Base-by-base conservation (phyloP, 2,113 vertebrate species). In the Promerops cafer region DNA sequence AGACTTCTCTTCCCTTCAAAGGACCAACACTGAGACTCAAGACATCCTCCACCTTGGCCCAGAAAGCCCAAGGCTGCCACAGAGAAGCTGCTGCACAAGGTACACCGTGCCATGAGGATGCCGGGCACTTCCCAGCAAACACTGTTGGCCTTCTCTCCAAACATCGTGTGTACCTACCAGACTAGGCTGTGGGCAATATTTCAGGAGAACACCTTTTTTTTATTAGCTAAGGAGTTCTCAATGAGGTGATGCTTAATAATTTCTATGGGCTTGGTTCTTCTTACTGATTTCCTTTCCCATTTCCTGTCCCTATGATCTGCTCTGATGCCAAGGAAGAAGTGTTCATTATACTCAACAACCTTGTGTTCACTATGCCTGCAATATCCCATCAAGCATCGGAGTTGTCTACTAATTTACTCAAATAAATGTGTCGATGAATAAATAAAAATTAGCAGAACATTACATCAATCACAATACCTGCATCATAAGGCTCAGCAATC, bases 21-120 rank as follows among this genome's bases (percentile, higher is more conserved):
- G 27, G 3, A 28, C 16, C 7, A 22, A 52, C 26, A 24, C 16
- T 19, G 21, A 83, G 66, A 56, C 10, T 60, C 22, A 19, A 37
- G 65, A 40, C 27, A 40, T 16, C 5, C 37, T 49, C 37, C 35
- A 4, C 33, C 12, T 3, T 54, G 30, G 37, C 13, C 42, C 37
- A 18, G 0, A 2, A 13, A 60, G 40, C 7, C 45, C 20, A 9
- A 45, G 31, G 45, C 6, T 76, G 76, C 31, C 59, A 33, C 27
- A 40, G 40, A 83, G 27, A 64, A 31, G 31, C 40, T 80, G 66
- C 44, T 72, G n/a, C 13, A 53, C 17, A 49, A 83, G 26, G 49
- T 17, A 10, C 0, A 1, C 0, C 1, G 23, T 24, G 47, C 33
- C 47, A 31, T 3, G 16, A 35, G 21, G 17, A 30, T n/a, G 37